These are phyloP conservation scores for Temnothorax ravouxi DNA, from an alignment of 2,888 invertebrate genomes.

Conservation along the genomic window DNA sequence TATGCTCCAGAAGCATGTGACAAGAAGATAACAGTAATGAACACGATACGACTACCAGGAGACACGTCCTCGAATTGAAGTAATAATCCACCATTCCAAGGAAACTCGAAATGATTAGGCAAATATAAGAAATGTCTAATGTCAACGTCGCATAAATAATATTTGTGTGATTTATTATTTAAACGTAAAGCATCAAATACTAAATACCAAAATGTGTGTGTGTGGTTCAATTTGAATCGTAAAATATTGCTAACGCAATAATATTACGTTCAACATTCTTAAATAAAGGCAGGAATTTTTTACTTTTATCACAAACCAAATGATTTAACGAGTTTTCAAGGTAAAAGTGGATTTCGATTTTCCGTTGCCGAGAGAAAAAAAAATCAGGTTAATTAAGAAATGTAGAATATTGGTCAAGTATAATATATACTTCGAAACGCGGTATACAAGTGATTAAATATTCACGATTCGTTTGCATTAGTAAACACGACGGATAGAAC, in stretches of 20 bases:
- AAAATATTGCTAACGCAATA: not conserved
- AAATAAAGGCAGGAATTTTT: not conserved
- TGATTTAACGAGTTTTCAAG: not conserved
- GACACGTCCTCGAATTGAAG: conserved; percentile 30
- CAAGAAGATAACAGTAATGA: conserved; percentile 57
- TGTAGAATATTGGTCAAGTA: conserved; percentile 2
- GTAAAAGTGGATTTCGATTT: not conserved
- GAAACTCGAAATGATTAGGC: not conserved
- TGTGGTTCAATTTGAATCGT: not conserved
- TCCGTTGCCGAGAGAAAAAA: not conserved
- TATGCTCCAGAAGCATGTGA: conserved; percentile 48
- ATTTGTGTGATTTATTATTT: not conserved
- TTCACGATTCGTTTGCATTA: conserved; percentile 40
- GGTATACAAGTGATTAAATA: conserved; percentile 30
- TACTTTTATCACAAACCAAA: not conserved
- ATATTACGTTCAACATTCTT: not conserved
- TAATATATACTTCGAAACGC: not conserved
- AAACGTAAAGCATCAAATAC: not conserved
- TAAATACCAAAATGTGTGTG: not conserved
- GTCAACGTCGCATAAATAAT: not conserved
- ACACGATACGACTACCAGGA: conserved; percentile 42
- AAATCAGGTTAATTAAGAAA: conserved; percentile 3
- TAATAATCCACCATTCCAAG: conserved; percentile 17
- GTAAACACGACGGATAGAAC: conserved; percentile 35
- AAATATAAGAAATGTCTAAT: not conserved